A percentile compares a stretch with the other conserved stretches of the same genome.
These are phyloP conservation scores for Columba guinea DNA, from an alignment of 2,797 vertebrate genomes.

Conservation along the genomic window DNA sequence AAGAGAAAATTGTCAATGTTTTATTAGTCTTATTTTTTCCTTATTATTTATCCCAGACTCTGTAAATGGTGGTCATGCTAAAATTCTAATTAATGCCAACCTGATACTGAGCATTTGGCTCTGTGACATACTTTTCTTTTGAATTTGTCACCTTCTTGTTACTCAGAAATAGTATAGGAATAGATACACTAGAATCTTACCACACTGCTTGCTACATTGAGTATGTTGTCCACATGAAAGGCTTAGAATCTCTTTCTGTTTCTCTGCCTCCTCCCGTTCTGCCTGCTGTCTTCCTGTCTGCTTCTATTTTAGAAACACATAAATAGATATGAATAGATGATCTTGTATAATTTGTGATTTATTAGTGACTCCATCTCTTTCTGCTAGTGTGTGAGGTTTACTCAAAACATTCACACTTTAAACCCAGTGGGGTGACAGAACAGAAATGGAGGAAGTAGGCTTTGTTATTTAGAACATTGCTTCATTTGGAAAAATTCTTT, in stretches of 20 bases:
- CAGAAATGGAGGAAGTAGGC: neutral
- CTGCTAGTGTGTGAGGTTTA: neutral
- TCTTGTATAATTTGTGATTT: neutral
- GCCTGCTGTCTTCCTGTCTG: neutral
- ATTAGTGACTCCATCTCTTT: neutral
- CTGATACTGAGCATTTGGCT: neutral
- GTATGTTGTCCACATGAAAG: neutral
- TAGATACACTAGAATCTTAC: neutral
- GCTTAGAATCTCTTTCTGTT: neutral
- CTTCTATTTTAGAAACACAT: neutral
- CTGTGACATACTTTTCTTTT: neutral
- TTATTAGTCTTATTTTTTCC: neutral
- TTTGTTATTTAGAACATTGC: neutral
- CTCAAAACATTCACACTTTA: neutral
- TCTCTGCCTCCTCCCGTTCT: neutral
- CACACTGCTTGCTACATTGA: neutral
- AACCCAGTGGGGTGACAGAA: neutral
- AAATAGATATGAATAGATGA: neutral
- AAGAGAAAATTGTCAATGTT: neutral
- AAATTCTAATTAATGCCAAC: neutral
- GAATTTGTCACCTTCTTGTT: neutral
- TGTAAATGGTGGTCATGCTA: neutral
- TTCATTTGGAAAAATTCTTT: neutral
- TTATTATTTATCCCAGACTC: neutral
- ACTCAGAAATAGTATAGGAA: neutral